phyloP scores from a whole-genome alignment of 2,888 invertebrate genomes.

The Tridacna gigas region DNA sequence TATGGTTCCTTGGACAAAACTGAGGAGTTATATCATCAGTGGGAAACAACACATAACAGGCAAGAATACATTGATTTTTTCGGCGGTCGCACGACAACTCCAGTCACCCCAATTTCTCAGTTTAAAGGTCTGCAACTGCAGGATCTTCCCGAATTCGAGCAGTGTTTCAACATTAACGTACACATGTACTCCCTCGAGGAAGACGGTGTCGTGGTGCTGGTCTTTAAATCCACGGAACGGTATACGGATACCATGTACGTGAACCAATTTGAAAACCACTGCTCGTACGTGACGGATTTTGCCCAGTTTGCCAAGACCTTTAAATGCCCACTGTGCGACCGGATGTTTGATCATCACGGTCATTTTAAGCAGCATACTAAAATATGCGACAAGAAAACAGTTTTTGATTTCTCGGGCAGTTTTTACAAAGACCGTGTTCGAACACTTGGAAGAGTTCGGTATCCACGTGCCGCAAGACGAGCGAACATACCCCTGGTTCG shows the following conservation, averaged over 20 bases:
- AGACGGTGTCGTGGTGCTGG: conserved; percentile 22
- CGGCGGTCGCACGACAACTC: no score
- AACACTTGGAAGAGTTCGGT: conserved; percentile 37
- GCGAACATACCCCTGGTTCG: conserved; percentile 50
- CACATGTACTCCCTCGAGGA: conserved; percentile 39
- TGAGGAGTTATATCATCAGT: neutral
- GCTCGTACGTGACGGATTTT: conserved; percentile 37
- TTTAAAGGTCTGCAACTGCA: conserved; percentile 22
- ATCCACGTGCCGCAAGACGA: conserved; percentile 23
- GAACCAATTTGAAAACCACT: conserved; percentile 45
- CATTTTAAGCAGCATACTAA: neutral
- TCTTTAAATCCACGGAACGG: conserved; percentile 38
- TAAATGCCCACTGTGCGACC: conserved; percentile 34
- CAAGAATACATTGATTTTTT: no score
- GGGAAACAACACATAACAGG: no score
- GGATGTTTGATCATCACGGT: conserved; percentile 17
- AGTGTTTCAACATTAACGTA: conserved; percentile 35
- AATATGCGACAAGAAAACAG: conserved; percentile 34
- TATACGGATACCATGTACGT: conserved; percentile 41
- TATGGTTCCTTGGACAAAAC: conserved; percentile 7
- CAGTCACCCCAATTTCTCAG: neutral
- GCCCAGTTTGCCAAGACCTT: conserved; percentile 37
- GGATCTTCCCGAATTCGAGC: conserved; percentile 31
- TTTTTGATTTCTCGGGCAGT: conserved; percentile 39
- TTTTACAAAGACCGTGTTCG: conserved; percentile 44